Evolutionary conservation across 1,140 invertebrate genomes (phyloP).

Genomic region (Diuraphis noxia): DNA sequence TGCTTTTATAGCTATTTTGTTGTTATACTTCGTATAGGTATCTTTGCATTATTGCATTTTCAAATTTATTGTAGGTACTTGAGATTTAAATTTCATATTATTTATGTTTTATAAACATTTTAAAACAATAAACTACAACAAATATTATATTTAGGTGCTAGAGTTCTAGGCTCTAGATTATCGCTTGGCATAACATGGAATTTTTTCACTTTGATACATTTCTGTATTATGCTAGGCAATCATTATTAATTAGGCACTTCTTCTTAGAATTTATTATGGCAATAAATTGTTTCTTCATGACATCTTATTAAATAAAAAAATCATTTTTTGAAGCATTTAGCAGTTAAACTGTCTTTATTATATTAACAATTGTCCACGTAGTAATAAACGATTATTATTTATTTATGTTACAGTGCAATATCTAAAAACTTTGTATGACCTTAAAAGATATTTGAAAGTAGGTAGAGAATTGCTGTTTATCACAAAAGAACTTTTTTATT

Average conservation of each 20-base stretch:
- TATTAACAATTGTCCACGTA: constrained; percentile 6
- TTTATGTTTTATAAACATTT: background rate
- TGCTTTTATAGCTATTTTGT: too few species aligned
- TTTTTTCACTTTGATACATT: background rate
- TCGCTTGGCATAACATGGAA: background rate
- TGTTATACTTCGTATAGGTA: too few species aligned
- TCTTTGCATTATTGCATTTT: background rate
- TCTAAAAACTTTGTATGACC: constrained; percentile 15
- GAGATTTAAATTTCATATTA: background rate
- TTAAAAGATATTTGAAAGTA: background rate
- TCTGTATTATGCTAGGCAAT: background rate
- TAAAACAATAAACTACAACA: background rate
- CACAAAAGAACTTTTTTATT: constrained; percentile 42
- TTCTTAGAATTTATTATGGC: background rate
- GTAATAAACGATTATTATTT: background rate
- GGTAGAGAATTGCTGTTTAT: constrained; percentile 31
- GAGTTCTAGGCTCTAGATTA: background rate
- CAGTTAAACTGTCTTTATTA: background rate
- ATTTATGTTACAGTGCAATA: background rate
- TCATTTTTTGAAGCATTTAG: background rate
- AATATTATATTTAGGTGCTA: background rate
- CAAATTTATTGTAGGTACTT: background rate
- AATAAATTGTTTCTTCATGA: background rate
- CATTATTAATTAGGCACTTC: background rate
- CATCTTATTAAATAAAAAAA: constrained; percentile 4